phyloP scores from a whole-genome alignment of 2,888 invertebrate species.

The Athripsodes cinereus region DNA sequence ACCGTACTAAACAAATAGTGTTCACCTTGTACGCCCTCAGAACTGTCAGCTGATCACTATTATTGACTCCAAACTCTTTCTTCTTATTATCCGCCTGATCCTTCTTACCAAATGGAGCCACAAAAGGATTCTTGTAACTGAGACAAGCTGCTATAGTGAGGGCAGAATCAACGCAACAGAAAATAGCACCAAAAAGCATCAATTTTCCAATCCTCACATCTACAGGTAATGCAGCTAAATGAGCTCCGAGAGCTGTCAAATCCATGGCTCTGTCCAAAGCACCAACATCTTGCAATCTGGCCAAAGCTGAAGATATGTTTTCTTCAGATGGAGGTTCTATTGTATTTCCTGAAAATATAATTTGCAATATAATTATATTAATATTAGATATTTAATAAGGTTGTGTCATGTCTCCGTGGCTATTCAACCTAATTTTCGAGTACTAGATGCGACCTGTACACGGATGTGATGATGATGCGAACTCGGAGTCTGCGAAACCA shows the following conservation, averaged over 20 bases:
- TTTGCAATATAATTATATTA: too few relatives aligned
- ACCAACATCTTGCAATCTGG: slow-evolving; percentile 67
- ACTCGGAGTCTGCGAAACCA: too few relatives aligned
- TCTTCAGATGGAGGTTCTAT: slow-evolving; percentile 67
- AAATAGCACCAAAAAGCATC: slow-evolving; percentile 85
- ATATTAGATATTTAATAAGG: too few relatives aligned
- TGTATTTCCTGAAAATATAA: slow-evolving; percentile 53
- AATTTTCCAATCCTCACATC: slow-evolving; percentile 90
- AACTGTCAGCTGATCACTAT: slow-evolving; percentile 86
- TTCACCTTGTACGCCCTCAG: slow-evolving; percentile 73
- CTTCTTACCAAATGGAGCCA: slow-evolving; percentile 67
- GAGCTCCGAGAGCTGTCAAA: slow-evolving; percentile 80
- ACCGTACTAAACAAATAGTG: too few relatives aligned
- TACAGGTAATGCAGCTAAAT: slow-evolving; percentile 82
- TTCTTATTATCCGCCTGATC: slow-evolving; percentile 66
- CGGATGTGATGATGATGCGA: too few relatives aligned
- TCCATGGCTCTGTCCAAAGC: slow-evolving; percentile 69
- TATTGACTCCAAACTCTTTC: slow-evolving; percentile 67
- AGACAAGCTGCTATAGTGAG: slow-evolving; percentile 84
- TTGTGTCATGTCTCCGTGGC: too few relatives aligned
- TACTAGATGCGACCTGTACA: too few relatives aligned
- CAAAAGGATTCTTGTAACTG: slow-evolving; percentile 74
- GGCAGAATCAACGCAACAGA: slow-evolving; percentile 88
- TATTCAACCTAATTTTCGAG: too few relatives aligned
- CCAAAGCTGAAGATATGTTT: slow-evolving; percentile 63